These are phyloP conservation scores for Calliphora vicina DNA, from an alignment of 1,140 invertebrate genomes.

Conservation along the genomic window DNA sequence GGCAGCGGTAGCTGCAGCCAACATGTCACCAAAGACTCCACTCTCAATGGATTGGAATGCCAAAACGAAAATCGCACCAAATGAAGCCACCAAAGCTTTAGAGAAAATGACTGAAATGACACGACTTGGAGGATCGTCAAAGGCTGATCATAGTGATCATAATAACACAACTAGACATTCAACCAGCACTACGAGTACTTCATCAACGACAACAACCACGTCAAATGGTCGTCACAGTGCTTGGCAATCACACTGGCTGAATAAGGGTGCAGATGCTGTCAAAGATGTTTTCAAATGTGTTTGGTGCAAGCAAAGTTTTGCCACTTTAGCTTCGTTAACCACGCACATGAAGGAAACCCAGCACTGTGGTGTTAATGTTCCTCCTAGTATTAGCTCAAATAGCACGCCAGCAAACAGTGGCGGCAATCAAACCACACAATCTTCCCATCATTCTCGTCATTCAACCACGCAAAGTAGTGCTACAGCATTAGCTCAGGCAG, in stretches of 20 bases:
- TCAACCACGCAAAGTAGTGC: conserved; percentile 36
- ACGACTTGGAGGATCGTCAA: conserved; percentile 73
- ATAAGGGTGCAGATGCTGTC: conserved; percentile 90
- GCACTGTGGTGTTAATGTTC: conserved; percentile 86
- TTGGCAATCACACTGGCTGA: conserved; percentile 95
- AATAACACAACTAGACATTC: neutral
- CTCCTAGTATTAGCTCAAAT: conserved; percentile 52
- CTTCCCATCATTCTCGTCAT: conserved; percentile 63
- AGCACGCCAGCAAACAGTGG: neutral
- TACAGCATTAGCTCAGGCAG: conserved; percentile 51
- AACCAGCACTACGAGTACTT: conserved; percentile 50
- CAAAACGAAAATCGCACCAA: conserved; percentile 70
- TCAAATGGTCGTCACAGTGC: conserved; percentile 77
- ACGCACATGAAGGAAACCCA: conserved; percentile 96
- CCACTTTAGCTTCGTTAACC: conserved; percentile 87
- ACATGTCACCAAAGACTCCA: conserved; percentile 71
- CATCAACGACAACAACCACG: conserved; percentile 56
- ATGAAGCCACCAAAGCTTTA: conserved; percentile 83
- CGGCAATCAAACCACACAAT: conserved; percentile 64
- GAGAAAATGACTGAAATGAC: conserved; percentile 93
- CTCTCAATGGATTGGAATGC: conserved; percentile 76
- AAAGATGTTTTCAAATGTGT: conserved; percentile 95
- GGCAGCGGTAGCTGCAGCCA: conserved; percentile 78
- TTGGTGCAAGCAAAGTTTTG: conserved; percentile 94
- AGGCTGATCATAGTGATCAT: conserved; percentile 65